A percentile compares a stretch with the other conserved stretches of the same genome.
phyloP scores from a whole-genome alignment of 2,888 invertebrate species.

The Drosophila anceps region DNA sequence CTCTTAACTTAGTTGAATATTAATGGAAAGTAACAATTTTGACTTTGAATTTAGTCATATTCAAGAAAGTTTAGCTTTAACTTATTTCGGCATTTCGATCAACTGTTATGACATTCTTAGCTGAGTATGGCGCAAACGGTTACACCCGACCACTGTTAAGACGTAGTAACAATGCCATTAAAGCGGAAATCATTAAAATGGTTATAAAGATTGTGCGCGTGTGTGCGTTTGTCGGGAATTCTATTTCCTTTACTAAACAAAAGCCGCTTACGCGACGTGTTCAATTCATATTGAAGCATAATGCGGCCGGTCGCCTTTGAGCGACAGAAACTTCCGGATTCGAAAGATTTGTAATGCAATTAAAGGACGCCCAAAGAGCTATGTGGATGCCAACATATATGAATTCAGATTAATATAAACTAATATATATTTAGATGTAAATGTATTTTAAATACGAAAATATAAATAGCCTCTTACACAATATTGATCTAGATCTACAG shows the following conservation, averaged over 20 bases:
- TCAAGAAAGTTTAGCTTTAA: not conserved
- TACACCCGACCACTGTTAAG: constrained; percentile 27
- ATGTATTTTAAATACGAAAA: not conserved
- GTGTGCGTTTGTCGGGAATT: constrained; percentile 48
- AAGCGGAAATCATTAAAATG: constrained; percentile 79
- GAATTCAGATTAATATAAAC: not conserved
- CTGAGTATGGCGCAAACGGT: not conserved
- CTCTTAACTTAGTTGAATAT: not conserved
- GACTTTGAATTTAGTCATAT: not conserved
- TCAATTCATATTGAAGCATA: constrained; percentile 31
- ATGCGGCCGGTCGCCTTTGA: constrained; percentile 48
- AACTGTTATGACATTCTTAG: not conserved
- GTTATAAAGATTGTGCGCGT: constrained; percentile 52
- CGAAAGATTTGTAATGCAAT: constrained; percentile 41
- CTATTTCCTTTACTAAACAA: constrained; percentile 76
- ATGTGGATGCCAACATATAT: not conserved
- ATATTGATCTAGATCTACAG: not conserved
- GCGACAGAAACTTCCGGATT: constrained; percentile 74
- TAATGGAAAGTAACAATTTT: not conserved
- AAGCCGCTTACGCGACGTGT: constrained; percentile 65
- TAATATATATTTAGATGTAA: not conserved
- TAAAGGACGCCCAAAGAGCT: constrained; percentile 13
- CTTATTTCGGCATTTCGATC: too few species aligned
- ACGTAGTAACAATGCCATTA: constrained; percentile 59
- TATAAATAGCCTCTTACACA: not conserved